Evolutionary conservation across 2,113 vertebrate species (phyloP), one percentile per base, ranked within the genome.

Genomic region (Hyaena hyaena): DNA sequence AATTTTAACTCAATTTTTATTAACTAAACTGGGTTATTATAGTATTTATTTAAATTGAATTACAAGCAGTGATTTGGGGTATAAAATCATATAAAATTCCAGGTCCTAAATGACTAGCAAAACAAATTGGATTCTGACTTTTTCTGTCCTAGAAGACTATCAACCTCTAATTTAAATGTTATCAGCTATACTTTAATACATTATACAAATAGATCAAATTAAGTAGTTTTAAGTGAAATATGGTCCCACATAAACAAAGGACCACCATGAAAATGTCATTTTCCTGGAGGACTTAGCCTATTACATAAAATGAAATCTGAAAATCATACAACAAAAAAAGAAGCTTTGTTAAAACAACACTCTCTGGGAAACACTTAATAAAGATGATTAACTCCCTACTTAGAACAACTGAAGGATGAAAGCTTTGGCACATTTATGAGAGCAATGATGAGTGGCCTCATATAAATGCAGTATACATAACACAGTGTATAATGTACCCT

Each of bases 221-320:
- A 79, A 96, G 39, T 65, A 73, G 28, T 69, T 96, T 53, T 10
- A 17, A 93, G 35, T 87, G 50, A 98, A 98, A 92, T 86, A 93
- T 11, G 8, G 48, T 16, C 63, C 66, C 88, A 69, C 10, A 55
- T 69, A 86, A 90, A 97, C 58, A 80, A 77, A 96, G 24, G 82
- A 48, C 82, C 83, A 79, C 73, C 88, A 89, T 58, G 85, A 96
- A 95, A 85, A 91, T 84, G 48, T 95, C 66, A 91, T 89, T 93
- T 97, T 96, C 63, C 79, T 95, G 73, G 80, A 97, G 58, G 16
- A 92, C 11, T 92, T 87, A 83, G 61, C 15, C 55, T 33, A 76
- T 28, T 43, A 71, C 65, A 84, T 96, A 90, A 96, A 97, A 83
- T 39, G 43, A 93, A 95, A 95, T 86, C 89, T 76, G 43, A 97